These are phyloP conservation scores for Chironomus striatipennis DNA, from an alignment of 1,140 invertebrate species.

Conservation along the genomic window DNA sequence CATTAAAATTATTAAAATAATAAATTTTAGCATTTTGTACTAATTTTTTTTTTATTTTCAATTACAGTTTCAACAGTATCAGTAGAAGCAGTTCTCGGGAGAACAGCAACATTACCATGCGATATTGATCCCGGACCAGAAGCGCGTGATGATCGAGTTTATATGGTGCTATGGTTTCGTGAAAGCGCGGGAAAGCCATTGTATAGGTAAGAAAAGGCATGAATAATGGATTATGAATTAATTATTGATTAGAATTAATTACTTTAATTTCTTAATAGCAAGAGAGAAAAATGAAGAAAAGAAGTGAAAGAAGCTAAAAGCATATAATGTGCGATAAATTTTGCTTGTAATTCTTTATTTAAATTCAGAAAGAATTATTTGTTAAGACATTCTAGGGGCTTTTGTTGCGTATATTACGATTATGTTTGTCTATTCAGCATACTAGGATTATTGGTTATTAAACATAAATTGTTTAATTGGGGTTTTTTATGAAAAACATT, in stretches of 20 bases:
- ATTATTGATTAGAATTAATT: conserved; percentile 12
- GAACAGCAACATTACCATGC: conserved; percentile 69
- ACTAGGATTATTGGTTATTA: no score
- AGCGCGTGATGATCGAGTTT: conserved; percentile 69
- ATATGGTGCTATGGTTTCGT: conserved; percentile 85
- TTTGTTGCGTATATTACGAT: no score
- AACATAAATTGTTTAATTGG: no score
- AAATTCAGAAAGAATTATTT: no score
- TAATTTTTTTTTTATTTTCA: conserved; percentile 29
- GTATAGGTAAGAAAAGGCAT: conserved; percentile 60
- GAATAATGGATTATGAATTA: neutral
- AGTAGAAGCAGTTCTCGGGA: conserved; percentile 70
- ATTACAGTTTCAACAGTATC: conserved; percentile 59
- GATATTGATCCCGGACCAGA: conserved; percentile 62
- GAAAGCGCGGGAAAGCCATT: conserved; percentile 74
- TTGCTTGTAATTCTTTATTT: neutral
- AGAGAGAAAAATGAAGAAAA: no score
- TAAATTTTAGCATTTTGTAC: no score
- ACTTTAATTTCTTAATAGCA: conserved; percentile 8
- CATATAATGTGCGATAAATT: conserved; percentile 8
- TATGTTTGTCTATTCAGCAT: no score
- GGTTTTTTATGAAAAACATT: no score
- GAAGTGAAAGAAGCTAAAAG: neutral
- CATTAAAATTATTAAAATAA: no score
- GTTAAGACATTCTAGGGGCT: no score